Conservation (phyloP, 35 echinoderm and acorn worm species). For the Apostichopus japonicus region DNA sequence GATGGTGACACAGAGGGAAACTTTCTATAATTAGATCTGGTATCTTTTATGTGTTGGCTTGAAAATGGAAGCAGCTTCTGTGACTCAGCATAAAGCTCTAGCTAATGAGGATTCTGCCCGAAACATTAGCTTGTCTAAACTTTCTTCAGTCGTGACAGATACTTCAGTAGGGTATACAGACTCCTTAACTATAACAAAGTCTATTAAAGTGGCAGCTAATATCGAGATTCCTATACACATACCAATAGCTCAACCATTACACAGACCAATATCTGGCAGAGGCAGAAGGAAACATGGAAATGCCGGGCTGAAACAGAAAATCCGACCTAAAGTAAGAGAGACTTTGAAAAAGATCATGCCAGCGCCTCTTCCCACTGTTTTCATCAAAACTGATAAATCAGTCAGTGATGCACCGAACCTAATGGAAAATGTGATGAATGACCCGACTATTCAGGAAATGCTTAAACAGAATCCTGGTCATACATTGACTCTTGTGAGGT, state of each 20-base stretch:
- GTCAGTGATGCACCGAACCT: not conserved
- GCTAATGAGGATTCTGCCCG: not conserved
- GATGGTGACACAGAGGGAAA: no score
- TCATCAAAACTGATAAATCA: slow-evolving; percentile 11
- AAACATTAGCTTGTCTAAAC: not conserved
- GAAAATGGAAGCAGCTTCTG: not conserved
- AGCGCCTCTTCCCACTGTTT: slow-evolving; percentile 3
- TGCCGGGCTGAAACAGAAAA: not conserved
- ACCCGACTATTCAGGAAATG: slow-evolving; percentile 46
- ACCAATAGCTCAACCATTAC: slow-evolving; percentile 29
- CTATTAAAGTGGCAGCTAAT: slow-evolving; percentile 46
- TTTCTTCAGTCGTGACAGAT: not conserved
- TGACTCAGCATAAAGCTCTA: not conserved
- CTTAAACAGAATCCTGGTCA: slow-evolving; percentile 55
- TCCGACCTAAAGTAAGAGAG: slow-evolving; percentile 22
- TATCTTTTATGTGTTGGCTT: not conserved
- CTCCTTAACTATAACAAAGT: slow-evolving; percentile 28
- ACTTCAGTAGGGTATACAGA: not conserved
- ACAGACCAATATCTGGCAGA: not conserved
- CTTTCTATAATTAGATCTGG: no score
- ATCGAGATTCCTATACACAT: slow-evolving; percentile 49
- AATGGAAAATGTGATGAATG: slow-evolving; percentile 46
- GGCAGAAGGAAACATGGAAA: slow-evolving; percentile 1
- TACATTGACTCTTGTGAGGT: slow-evolving; percentile 18
- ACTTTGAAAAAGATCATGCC: slow-evolving; percentile 33